Percentiles rank a stretch among this genome's conserved stretches.
These are phyloP conservation scores for Phocides pigmalion DNA, from an alignment of 1,140 invertebrate genomes.

Conservation along the genomic window DNA sequence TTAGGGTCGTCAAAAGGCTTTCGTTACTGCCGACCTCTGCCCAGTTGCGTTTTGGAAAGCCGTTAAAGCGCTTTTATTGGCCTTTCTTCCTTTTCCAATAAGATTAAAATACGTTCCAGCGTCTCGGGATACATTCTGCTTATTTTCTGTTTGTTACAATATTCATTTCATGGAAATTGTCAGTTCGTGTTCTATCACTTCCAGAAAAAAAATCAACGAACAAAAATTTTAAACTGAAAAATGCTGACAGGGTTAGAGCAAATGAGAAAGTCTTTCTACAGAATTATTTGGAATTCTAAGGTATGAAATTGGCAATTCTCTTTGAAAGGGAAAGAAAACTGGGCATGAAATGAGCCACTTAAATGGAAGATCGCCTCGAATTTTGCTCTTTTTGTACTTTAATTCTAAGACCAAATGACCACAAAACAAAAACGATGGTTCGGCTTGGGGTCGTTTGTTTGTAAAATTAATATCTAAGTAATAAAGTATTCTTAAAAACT, in stretches of 20 bases:
- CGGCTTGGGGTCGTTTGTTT: too few relatives aligned
- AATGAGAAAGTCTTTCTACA: constrained; percentile 9
- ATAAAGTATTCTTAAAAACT: too few relatives aligned
- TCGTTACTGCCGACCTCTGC: constrained; percentile 36
- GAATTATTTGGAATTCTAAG: not conserved
- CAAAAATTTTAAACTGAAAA: not conserved
- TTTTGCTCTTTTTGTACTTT: not conserved
- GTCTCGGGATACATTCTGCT: constrained; percentile 33
- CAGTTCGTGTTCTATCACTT: constrained; percentile 15
- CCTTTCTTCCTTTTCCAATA: constrained; percentile 36
- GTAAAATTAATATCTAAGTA: too few relatives aligned
- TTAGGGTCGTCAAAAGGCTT: constrained; percentile 23
- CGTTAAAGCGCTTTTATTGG: constrained; percentile 42
- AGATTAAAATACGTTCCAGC: constrained; percentile 40
- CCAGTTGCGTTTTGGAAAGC: constrained; percentile 34
- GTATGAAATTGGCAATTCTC: constrained; percentile 12
- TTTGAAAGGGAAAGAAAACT: constrained; percentile 7
- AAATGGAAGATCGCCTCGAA: not conserved
- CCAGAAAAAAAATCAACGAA: constrained; percentile 5
- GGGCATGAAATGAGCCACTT: not conserved
- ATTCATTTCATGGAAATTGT: constrained; percentile 43
- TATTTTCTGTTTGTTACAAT: constrained; percentile 34
- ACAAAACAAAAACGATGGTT: not conserved
- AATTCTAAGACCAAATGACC: not conserved
- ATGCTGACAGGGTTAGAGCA: constrained; percentile 4